Conservation (phyloP, 2,888 invertebrate species). For the Heliothis peltigera region DNA sequence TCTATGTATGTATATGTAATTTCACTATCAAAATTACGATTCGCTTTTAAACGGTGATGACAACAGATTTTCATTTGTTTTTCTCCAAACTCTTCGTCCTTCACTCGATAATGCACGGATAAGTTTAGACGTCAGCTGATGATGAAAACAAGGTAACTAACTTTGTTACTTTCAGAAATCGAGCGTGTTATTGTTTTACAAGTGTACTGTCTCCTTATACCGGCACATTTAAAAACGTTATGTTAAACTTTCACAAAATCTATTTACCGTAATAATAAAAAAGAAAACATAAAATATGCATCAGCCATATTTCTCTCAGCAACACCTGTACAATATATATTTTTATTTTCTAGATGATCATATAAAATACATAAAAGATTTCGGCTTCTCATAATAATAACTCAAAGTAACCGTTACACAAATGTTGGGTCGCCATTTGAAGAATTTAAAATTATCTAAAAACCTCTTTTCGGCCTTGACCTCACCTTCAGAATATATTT, state of each 20-base stretch:
- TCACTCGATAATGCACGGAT: too few species aligned
- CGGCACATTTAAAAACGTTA: neutral
- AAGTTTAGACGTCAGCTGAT: neutral
- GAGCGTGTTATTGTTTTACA: neutral
- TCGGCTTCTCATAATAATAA: conserved; percentile 50
- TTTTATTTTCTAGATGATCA: conserved; percentile 19
- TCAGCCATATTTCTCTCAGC: conserved; percentile 41
- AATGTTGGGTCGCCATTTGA: conserved; percentile 51
- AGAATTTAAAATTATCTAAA: conserved; percentile 63
- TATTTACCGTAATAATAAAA: conserved; percentile 36
- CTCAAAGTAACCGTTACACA: conserved; percentile 56
- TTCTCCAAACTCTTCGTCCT: too few species aligned
- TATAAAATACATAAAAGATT: conserved; percentile 32
- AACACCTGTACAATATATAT: conserved; percentile 31
- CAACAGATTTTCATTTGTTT: too few species aligned
- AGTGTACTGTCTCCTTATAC: neutral
- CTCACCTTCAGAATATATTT: conserved; percentile 54
- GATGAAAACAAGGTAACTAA: neutral
- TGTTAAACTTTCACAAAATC: conserved; percentile 25
- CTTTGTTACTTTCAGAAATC: neutral
- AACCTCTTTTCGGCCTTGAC: conserved; percentile 66
- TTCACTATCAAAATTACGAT: too few species aligned
- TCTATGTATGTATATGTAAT: too few species aligned
- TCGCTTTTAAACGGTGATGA: too few species aligned
- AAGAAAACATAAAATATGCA: conserved; percentile 40